Evolutionary conservation across 1,140 invertebrate species (phyloP).

Genomic region (Apis florea): DNA sequence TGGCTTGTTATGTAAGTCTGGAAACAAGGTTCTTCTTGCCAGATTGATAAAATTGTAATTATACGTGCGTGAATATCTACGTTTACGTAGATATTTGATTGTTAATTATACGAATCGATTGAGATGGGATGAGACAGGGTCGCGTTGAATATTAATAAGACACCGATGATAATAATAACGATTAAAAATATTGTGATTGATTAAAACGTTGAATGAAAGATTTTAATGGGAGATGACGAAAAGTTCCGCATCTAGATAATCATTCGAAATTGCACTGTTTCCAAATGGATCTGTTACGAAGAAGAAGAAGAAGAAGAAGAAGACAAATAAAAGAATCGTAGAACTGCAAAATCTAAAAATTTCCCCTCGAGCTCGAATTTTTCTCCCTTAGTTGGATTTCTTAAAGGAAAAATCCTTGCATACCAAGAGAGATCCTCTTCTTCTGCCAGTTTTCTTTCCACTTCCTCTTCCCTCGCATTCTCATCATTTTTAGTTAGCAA

Average conservation of each 20-base stretch:
- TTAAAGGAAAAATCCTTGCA: background rate
- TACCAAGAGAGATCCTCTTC: background rate
- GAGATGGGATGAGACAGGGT: no score
- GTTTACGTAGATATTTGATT: no score
- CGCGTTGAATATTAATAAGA: no score
- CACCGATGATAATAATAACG: no score
- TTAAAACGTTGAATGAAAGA: background rate
- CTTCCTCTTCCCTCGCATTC: background rate
- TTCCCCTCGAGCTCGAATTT: background rate
- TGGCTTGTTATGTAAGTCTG: no score
- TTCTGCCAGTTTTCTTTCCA: background rate
- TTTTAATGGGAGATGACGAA: background rate
- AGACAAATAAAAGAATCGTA: background rate
- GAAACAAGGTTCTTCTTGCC: background rate
- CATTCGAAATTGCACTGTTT: background rate
- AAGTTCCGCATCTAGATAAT: background rate
- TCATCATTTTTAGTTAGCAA: background rate
- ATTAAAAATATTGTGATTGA: background rate
- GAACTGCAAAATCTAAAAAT: background rate
- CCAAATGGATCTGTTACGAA: background rate
- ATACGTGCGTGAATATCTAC: no score
- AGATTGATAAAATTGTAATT: background rate
- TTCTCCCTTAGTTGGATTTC: constrained; percentile 7
- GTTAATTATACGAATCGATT: no score
- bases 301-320: no score